Base-by-base conservation (phyloP, 2,113 vertebrate species). In the Ictalurus punctatus region DNA sequence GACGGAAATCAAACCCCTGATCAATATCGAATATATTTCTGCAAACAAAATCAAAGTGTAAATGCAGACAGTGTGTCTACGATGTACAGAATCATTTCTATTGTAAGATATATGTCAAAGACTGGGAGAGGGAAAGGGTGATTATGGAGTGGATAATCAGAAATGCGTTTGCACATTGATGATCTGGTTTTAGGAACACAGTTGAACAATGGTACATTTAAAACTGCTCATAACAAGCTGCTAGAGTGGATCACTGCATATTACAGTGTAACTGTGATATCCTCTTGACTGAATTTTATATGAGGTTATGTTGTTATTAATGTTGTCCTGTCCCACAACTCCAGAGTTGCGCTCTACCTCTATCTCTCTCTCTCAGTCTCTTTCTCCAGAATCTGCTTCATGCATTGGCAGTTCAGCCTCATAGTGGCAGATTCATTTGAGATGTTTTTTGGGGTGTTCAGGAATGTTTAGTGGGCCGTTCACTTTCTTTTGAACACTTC, bases 401-500 rank as follows among this genome's bases (percentile, higher is more conserved):
- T 44, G 30, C 86, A 48, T 81, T 56, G 67, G 67, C 34, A 65
- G 89, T n/a, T 89, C 67, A 82, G 65, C 40, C 73, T 86, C 84
- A 87, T 83, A 67, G n/a, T 87, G 82, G 58, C 69, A 71, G 79
- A 69, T 69, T 76, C 84, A 80, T 84, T 89, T 81, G 82, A 86
- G 79, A 89, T 90, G 7, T 74, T 86, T 90, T 92, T 88, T 88
- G 76, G 93, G 95, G 94, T 93, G 92, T 94, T 90, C 92, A 92
- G 93, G 94, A 95, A 94, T 90, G 87, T 94, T 92, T 93, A 92
- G 92, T 87, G 93, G 92, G 93, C 94, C 92, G 94, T 87, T 87
- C 87, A 23, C 81, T 74, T 89, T 92, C 93, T 95, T 90, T 94
- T 95, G 93, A 96, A 95, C 93, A 94, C 95, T 95, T 96, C 92